Conservation (phyloP, 2,888 invertebrate genomes). For the Leptinotarsa peninsularis region DNA sequence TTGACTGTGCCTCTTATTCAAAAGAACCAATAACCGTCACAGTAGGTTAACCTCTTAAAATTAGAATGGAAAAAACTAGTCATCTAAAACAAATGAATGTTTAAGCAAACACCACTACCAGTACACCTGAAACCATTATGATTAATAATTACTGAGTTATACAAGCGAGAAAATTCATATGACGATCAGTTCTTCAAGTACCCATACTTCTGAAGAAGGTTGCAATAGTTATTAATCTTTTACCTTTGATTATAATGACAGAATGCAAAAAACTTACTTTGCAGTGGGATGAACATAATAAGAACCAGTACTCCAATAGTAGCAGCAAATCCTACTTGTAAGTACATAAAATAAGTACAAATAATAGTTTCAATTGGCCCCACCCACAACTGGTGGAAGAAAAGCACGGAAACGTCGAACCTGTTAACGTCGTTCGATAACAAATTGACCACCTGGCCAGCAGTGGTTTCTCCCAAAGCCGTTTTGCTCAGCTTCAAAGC, state of each 20-base stretch:
- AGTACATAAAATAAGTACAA: slow-evolving; percentile 80
- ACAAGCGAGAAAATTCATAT: too few species aligned
- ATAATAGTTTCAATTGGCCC: slow-evolving; percentile 84
- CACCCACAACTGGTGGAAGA: slow-evolving; percentile 85
- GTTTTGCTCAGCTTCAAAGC: slow-evolving; percentile 70
- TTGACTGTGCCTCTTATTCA: too few species aligned
- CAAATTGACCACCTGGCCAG: slow-evolving; percentile 86
- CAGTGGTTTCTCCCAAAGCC: slow-evolving; percentile 81
- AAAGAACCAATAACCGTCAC: too few species aligned
- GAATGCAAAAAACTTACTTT: slow-evolving; percentile 61
- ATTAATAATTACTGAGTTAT: too few species aligned
- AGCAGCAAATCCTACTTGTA: slow-evolving; percentile 71
- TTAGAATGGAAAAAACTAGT: too few species aligned
- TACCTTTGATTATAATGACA: neutral
- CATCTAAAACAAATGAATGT: too few species aligned
- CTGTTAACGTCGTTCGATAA: slow-evolving; percentile 89
- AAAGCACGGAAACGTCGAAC: slow-evolving; percentile 85
- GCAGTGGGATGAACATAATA: slow-evolving; percentile 67
- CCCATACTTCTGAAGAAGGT: too few species aligned
- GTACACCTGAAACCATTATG: too few species aligned
- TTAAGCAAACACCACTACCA: too few species aligned
- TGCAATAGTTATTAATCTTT: too few species aligned
- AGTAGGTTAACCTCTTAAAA: too few species aligned
- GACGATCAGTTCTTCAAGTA: too few species aligned
- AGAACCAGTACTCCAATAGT: slow-evolving; percentile 71